These are phyloP conservation scores for Agrotis segetum DNA, from an alignment of 2,888 invertebrate species.

Conservation along the genomic window DNA sequence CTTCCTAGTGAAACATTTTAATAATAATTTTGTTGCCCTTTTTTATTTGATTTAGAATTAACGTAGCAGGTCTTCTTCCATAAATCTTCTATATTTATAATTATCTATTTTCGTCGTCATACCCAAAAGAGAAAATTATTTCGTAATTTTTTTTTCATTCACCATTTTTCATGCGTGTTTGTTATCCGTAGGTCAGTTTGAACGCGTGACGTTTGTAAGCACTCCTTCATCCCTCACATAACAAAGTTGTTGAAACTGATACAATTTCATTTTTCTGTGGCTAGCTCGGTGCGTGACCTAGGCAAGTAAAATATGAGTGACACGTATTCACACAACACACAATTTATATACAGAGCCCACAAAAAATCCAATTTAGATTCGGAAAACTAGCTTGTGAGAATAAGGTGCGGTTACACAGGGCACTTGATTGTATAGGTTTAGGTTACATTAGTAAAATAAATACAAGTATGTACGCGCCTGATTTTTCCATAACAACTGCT, in stretches of 20 bases:
- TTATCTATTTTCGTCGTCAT: background rate
- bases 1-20: background rate
- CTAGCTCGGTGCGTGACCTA: slow-evolving; percentile 27
- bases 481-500: no score
- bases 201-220: slow-evolving; percentile 3
- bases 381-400: slow-evolving; percentile 25
- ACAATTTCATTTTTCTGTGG: slow-evolving; percentile 14
- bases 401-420: background rate
- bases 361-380: slow-evolving; percentile 58
- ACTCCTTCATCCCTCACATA: background rate
- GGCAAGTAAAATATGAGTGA: slow-evolving; percentile 53
- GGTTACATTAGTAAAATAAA: background rate
- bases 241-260: slow-evolving; percentile 21
- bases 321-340: slow-evolving; percentile 37
- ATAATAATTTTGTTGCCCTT: background rate
- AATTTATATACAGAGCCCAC: slow-evolving; percentile 27
- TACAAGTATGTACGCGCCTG: background rate
- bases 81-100: background rate
- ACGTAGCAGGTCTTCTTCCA: background rate
- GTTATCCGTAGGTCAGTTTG: background rate
- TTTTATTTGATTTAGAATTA: background rate
- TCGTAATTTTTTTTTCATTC: background rate
- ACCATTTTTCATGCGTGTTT: slow-evolving; percentile 2
- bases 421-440: background rate
- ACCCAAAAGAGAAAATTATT: background rate